These are phyloP conservation scores for Aromia moschata DNA, from an alignment of 2,888 invertebrate species.

Conservation along the genomic window DNA sequence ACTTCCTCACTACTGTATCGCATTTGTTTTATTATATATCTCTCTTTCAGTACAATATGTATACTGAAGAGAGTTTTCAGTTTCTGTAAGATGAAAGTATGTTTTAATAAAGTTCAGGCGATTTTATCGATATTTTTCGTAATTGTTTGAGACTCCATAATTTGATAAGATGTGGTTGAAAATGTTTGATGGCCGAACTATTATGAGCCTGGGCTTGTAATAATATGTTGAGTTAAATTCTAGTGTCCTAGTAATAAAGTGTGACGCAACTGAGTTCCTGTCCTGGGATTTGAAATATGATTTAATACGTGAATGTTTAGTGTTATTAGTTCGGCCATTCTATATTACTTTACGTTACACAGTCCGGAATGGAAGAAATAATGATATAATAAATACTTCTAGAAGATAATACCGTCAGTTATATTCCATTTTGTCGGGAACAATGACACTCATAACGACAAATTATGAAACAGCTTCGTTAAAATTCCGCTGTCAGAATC, in stretches of 20 bases:
- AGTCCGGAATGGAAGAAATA: slow-evolving; percentile 39
- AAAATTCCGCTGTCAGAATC: slow-evolving; percentile 57
- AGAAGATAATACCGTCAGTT: slow-evolving; percentile 48
- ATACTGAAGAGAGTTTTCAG: too few relatives aligned
- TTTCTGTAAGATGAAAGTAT: too few relatives aligned
- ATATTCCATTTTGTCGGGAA: slow-evolving; percentile 51
- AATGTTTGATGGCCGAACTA: too few relatives aligned
- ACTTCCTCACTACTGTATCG: too few relatives aligned
- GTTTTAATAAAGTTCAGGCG: too few relatives aligned
- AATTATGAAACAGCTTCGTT: slow-evolving; percentile 60
- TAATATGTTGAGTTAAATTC: too few relatives aligned
- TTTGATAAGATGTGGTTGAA: too few relatives aligned
- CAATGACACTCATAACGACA: slow-evolving; percentile 58
- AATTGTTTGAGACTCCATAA: too few relatives aligned
- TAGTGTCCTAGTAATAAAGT: background rate
- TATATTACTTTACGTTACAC: slow-evolving; percentile 27
- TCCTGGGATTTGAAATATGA: slow-evolving; percentile 8
- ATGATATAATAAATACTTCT: slow-evolving; percentile 48
- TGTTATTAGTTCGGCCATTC: slow-evolving; percentile 27
- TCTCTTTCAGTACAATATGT: too few relatives aligned
- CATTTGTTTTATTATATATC: too few relatives aligned
- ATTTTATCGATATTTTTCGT: too few relatives aligned
- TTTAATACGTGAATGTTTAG: slow-evolving; percentile 22
- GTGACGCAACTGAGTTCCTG: background rate
- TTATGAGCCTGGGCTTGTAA: too few relatives aligned